A percentile compares a stretch with the other conserved stretches of the same genome.
Conservation (phyloP, 2,797 vertebrate genomes). For the Betta splendens region DNA sequence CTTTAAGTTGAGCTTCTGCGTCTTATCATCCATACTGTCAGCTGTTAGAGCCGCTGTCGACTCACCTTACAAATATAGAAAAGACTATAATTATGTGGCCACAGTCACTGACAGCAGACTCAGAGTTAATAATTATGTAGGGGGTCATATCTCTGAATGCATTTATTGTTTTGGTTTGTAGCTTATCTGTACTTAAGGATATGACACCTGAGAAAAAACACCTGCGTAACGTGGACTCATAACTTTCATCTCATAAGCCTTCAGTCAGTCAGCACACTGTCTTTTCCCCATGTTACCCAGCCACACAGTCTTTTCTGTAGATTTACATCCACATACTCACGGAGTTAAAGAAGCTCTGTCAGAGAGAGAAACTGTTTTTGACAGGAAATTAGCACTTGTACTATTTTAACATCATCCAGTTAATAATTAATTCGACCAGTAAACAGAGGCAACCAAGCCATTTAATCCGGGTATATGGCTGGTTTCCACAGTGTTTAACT, state of each 20-base stretch:
- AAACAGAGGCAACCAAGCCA: background rate
- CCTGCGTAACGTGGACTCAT: too few relatives aligned
- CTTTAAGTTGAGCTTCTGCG: constrained; percentile 77
- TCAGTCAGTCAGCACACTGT: too few relatives aligned
- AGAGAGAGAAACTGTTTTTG: too few relatives aligned
- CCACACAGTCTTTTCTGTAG: too few relatives aligned
- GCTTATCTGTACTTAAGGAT: background rate
- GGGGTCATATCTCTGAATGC: background rate
- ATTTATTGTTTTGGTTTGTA: background rate
- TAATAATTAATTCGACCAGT: constrained; percentile 1
- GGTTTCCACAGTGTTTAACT: background rate
- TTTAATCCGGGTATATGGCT: background rate
- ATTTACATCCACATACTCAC: too few relatives aligned
- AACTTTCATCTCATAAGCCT: too few relatives aligned
- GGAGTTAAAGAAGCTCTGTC: too few relatives aligned
- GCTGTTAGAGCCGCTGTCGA: background rate
- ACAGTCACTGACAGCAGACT: constrained; percentile 50
- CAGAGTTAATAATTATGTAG: constrained; percentile 73
- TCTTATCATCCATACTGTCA: constrained; percentile 34
- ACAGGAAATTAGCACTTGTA: too few relatives aligned
- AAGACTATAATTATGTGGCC: constrained; percentile 14
- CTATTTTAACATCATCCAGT: background rate
- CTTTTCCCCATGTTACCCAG: too few relatives aligned
- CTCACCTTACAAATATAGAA: background rate
- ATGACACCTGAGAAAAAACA: too few relatives aligned